These are phyloP conservation scores for Holothuria leucospilota DNA, from an alignment of 53 echinoderm and acorn worm species.

Conservation along the genomic window DNA sequence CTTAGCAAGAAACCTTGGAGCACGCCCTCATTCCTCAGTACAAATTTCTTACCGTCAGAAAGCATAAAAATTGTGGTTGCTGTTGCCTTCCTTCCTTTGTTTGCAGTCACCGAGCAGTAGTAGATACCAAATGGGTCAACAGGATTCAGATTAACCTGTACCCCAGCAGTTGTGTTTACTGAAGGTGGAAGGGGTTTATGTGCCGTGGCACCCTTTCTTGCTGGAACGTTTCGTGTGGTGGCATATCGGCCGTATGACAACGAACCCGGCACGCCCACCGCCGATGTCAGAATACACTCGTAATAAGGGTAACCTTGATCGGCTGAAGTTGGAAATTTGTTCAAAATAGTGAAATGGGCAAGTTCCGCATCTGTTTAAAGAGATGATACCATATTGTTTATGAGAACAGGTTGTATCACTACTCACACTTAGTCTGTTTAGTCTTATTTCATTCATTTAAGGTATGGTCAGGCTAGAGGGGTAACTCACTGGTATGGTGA, in stretches of 20 bases:
- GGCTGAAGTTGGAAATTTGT: slow-evolving; percentile 4
- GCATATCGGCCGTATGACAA: slow-evolving; percentile 3
- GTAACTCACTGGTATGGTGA: too few relatives aligned
- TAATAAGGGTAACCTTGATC: slow-evolving; percentile 6
- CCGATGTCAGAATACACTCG: neutral
- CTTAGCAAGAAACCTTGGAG: too few relatives aligned
- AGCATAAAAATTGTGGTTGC: neutral
- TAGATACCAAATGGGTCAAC: slow-evolving; percentile 10
- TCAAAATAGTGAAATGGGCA: slow-evolving; percentile 14
- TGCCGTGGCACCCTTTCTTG: neutral
- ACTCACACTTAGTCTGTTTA: too few relatives aligned
- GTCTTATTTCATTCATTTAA: too few relatives aligned
- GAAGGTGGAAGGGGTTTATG: slow-evolving; percentile 2
- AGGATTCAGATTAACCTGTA: neutral
- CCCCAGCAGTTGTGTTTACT: neutral
- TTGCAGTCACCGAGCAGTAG: neutral
- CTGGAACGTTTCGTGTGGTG: neutral
- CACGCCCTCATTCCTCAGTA: too few relatives aligned
- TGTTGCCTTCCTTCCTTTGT: neutral
- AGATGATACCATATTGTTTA: too few relatives aligned
- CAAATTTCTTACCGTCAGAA: neutral
- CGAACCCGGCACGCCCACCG: too few relatives aligned
- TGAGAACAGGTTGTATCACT: too few relatives aligned
- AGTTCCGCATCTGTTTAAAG: slow-evolving; percentile 1
- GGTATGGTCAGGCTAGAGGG: too few relatives aligned